Percentiles rank a stretch among this genome's conserved stretches.
phyloP scores from a whole-genome alignment of 1,140 invertebrate species.

The Pachypsylla venusta region DNA sequence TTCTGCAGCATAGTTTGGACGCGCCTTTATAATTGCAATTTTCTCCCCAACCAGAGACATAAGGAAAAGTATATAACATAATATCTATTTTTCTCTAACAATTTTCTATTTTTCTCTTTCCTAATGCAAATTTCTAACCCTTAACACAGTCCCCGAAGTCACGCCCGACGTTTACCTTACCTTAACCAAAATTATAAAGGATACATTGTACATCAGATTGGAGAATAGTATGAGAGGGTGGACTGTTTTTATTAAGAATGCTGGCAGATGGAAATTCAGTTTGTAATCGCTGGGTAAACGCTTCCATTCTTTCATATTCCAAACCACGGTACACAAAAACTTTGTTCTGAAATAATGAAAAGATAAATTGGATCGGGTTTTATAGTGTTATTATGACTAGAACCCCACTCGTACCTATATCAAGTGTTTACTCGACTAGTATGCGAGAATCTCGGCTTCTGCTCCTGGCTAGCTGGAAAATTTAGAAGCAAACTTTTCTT shows the following conservation, averaged over 20 bases:
- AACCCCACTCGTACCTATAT: background rate
- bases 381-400: slow-evolving; percentile 5
- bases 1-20: too few relatives aligned
- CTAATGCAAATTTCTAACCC: too few relatives aligned
- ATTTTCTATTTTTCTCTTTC: too few relatives aligned
- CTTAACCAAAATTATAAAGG: slow-evolving; percentile 9
- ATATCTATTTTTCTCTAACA: too few relatives aligned
- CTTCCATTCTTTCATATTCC: slow-evolving; percentile 87
- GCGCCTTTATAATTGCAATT: too few relatives aligned
- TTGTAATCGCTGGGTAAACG: slow-evolving; percentile 85
- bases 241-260: slow-evolving; percentile 78
- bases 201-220: slow-evolving; percentile 68
- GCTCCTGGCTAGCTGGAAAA: too few relatives aligned
- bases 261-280: slow-evolving; percentile 84
- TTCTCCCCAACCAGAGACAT: too few relatives aligned
- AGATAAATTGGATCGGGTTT: slow-evolving; percentile 15
- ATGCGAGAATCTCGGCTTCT: background rate
- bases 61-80: too few relatives aligned
- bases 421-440: background rate
- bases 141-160: too few relatives aligned
- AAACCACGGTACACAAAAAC: slow-evolving; percentile 91
- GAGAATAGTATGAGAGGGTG: slow-evolving; percentile 71
- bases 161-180: too few relatives aligned
- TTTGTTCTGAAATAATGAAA: slow-evolving; percentile 57
- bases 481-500: too few relatives aligned